Percentiles rank a stretch among this genome's conserved stretches.
These are phyloP conservation scores for Metalampra italica DNA, from an alignment of 2,888 invertebrate species.

Conservation along the genomic window DNA sequence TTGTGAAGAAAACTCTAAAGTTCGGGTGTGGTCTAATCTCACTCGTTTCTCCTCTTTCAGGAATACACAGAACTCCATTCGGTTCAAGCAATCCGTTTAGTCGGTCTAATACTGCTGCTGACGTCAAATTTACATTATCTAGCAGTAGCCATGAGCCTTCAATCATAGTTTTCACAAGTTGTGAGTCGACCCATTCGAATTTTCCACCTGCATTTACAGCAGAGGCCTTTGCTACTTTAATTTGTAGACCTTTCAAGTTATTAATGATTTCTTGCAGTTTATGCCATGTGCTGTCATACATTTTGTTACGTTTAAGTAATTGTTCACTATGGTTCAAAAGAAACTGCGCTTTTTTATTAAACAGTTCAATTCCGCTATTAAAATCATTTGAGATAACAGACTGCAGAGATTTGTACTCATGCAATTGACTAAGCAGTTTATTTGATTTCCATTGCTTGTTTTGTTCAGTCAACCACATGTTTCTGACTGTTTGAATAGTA, in stretches of 20 bases:
- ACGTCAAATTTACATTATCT: constrained; percentile 97
- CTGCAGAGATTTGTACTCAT: constrained; percentile 47
- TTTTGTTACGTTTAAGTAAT: constrained; percentile 28
- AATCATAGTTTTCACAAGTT: constrained; percentile 89
- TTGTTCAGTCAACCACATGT: constrained; percentile 49
- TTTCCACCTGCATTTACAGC: constrained; percentile 90
- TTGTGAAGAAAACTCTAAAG: constrained; percentile 95
- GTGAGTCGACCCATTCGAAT: constrained; percentile 95
- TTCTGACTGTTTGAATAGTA: constrained; percentile 71
- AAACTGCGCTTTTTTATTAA: constrained; percentile 48
- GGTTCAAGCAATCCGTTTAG: constrained; percentile 97
- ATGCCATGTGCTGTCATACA: constrained; percentile 17
- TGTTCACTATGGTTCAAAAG: constrained; percentile 44
- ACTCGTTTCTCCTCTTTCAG: constrained; percentile 93
- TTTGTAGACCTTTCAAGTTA: constrained; percentile 53
- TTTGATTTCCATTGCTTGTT: constrained; percentile 39
- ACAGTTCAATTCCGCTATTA: constrained; percentile 32
- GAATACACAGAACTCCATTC: constrained; percentile 91
- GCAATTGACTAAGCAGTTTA: constrained; percentile 44
- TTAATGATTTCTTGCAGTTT: constrained; percentile 40
- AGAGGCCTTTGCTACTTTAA: constrained; percentile 70
- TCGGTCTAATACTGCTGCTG: constrained; percentile 97
- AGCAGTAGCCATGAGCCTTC: constrained; percentile 91
- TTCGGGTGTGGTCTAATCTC: constrained; percentile 90
- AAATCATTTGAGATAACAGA: constrained; percentile 21